Evolutionary conservation across 2,888 invertebrate genomes (phyloP).

Genomic region (Nomada flava): DNA sequence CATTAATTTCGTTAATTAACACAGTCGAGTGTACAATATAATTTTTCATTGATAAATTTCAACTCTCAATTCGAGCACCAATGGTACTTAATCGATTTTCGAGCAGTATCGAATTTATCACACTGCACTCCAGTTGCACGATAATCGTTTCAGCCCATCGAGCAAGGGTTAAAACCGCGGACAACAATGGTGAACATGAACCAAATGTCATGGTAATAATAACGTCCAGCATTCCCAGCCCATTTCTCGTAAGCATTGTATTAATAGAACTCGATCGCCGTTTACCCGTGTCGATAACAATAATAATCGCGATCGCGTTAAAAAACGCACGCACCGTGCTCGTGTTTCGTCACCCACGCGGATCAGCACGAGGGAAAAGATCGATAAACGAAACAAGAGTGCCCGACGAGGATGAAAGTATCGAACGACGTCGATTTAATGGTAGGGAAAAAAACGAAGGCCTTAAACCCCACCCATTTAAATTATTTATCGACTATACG

Average conservation of each 20-base stretch:
- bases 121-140: neutral
- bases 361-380: neutral
- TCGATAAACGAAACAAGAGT: slow-evolving; percentile 19
- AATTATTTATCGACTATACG: slow-evolving; percentile 23
- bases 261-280: slow-evolving; percentile 63
- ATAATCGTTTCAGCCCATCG: slow-evolving; percentile 21
- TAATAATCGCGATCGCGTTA: slow-evolving; percentile 35
- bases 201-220: slow-evolving; percentile 59
- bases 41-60: neutral
- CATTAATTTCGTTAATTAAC: too few species aligned
- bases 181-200: slow-evolving; percentile 42
- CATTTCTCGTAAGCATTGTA: slow-evolving; percentile 56
- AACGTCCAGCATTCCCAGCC: slow-evolving; percentile 51
- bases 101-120: slow-evolving; percentile 12
- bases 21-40: neutral
- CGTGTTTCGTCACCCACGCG: slow-evolving; percentile 51
- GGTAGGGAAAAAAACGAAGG: neutral
- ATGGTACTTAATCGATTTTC: neutral
- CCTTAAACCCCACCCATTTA: neutral
- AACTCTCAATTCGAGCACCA: neutral
- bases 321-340: slow-evolving; percentile 25
- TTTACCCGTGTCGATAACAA: slow-evolving; percentile 34
- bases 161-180: slow-evolving; percentile 15
- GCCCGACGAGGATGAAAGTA: slow-evolving; percentile 9
- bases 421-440: slow-evolving; percentile 1